Conservation (phyloP, 2,113 vertebrate genomes). For the Capra hircus region DNA sequence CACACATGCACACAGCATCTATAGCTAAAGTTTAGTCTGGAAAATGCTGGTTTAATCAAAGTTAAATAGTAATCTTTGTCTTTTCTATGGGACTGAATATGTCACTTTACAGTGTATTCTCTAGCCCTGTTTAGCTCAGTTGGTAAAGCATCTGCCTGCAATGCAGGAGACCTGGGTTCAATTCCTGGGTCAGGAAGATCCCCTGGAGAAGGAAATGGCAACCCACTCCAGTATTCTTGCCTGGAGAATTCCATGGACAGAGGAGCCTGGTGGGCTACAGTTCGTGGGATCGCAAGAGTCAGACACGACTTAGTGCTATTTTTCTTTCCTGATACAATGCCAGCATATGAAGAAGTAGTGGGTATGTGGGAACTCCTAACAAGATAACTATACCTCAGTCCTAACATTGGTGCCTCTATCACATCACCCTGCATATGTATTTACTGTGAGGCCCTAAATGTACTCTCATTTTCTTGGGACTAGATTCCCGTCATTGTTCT, state of each 20-base stretch:
- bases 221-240: not conserved
- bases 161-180: not conserved
- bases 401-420: not conserved
- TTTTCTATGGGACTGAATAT: not conserved
- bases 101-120: not conserved
- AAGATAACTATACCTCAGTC: not conserved
- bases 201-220: not conserved
- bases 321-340: not conserved
- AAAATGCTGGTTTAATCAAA: not conserved
- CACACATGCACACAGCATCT: not conserved
- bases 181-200: not conserved
- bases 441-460: not conserved
- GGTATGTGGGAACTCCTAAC: not conserved
- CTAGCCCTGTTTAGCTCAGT: not conserved
- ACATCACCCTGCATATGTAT: not conserved
- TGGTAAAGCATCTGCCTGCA: not conserved
- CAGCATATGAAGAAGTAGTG: not conserved
- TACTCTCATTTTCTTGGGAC: not conserved
- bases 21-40: not conserved
- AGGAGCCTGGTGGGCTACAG: not conserved
- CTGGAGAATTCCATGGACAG: not conserved
- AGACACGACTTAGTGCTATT: not conserved
- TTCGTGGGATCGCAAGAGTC: accelerated
- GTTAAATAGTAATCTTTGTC: not conserved
- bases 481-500: not conserved